Evolutionary conservation across 2,113 vertebrate species (phyloP).

Genomic region (Dicrurus megarhynchus): DNA sequence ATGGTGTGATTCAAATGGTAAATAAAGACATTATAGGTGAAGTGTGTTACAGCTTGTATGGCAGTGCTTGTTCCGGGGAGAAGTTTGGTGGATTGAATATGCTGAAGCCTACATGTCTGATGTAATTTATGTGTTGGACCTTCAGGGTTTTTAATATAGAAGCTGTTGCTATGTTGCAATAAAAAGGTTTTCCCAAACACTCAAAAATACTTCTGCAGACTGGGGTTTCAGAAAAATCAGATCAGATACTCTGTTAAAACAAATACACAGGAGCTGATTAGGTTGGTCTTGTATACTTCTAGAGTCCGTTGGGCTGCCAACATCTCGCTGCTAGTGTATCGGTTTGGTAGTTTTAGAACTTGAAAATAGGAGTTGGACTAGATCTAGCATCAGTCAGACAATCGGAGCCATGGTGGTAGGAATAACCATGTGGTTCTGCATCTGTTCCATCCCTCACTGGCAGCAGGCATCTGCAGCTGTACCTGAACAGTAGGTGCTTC

Average conservation of each 20-base stretch:
- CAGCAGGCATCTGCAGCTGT: not conserved
- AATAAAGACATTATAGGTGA: not conserved
- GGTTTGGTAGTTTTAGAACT: not conserved
- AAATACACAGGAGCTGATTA: not conserved
- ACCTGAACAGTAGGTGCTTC: not conserved
- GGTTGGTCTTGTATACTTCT: not conserved
- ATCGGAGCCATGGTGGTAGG: not conserved
- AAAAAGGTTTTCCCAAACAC: not conserved
- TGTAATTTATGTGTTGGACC: not conserved
- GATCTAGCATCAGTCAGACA: not conserved
- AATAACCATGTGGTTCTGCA: not conserved
- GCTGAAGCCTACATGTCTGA: not conserved
- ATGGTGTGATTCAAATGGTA: not conserved
- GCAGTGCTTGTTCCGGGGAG: rapidly evolving
- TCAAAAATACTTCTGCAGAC: not conserved
- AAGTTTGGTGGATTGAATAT: not conserved
- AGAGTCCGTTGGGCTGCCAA: not conserved
- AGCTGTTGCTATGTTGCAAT: not conserved
- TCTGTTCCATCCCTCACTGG: not conserved
- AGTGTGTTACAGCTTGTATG: not conserved
- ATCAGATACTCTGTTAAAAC: not conserved
- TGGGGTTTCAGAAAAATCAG: not conserved
- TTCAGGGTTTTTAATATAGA: not conserved
- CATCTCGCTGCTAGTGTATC: not conserved
- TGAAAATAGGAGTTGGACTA: not conserved